Evolutionary conservation across 2,113 vertebrate species (phyloP), one percentile per base, ranked within the genome.

Genomic region (Amazona vittata): DNA sequence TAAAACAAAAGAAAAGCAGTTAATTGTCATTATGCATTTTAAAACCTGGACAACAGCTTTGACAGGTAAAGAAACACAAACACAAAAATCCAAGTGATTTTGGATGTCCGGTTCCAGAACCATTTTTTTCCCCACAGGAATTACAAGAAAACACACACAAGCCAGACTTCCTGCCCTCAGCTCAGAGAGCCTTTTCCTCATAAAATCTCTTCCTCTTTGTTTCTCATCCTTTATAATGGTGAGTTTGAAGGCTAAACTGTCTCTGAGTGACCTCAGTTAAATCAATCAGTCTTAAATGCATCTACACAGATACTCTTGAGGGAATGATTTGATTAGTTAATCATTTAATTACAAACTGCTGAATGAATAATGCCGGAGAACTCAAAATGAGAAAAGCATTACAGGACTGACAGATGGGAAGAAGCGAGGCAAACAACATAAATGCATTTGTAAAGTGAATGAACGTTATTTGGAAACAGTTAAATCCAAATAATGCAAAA

Each of bases 311-410:
- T 89, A 64, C 63, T 91, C 89, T 64, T 63, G 65, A 90, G 88
- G 83, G 68, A 86, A 86, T 11, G 26, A 64, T n/a, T 67, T 84
- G 44, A 69, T 90, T 77, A 78, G 76, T 35, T 86, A 89, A 89
- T 93, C 15, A 86, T 91, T 90, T 92, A 93, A 94, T 87, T 84
- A 91, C 77, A 85, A 86, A 86, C 29, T 35, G 28, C 47, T 84
- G 52, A 39, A 94, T 73, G 94, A 93, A 79, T 79, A 93, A 93
- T 47, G 33, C 41, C 59, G 37, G 28, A 88, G 68, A 50, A 74
- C 46, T 86, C 53, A 41, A 74, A 90, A 67, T 41, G 50, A 83
- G 71, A 78, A 79, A 19, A n/a, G 6, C 3, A 1, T 75, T 53
- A n/a, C 2, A 86, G 37, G 5, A 57, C 44, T 84, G 39, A 52